Evolutionary conservation across 2,888 invertebrate species (phyloP).

Genomic region (Adelphocoris suturalis): DNA sequence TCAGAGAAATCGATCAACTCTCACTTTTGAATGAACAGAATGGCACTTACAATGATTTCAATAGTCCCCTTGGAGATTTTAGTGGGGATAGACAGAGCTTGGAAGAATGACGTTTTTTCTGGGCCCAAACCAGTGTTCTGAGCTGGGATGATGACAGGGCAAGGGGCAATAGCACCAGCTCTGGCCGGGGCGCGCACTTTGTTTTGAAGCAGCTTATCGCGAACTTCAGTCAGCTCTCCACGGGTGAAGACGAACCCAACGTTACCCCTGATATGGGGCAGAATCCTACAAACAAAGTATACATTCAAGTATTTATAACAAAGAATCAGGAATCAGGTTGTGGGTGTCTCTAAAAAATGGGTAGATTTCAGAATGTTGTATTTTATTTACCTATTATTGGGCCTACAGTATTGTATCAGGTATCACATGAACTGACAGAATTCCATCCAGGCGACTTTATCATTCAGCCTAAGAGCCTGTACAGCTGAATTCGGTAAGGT

Average conservation of each 20-base stretch:
- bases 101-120: conserved; percentile 99
- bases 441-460: too few species aligned
- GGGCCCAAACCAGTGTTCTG: conserved; percentile 99
- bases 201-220: conserved; percentile 95
- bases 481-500: too few species aligned
- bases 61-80: conserved; percentile 99
- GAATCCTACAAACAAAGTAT: conserved; percentile 80
- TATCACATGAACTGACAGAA: too few species aligned
- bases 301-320: too few species aligned
- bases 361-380: too few species aligned
- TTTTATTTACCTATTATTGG: too few species aligned
- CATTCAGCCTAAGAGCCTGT: too few species aligned
- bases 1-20: too few species aligned
- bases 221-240: conserved; percentile 93
- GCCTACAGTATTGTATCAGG: too few species aligned
- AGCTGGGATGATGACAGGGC: conserved; percentile 96
- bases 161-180: conserved; percentile 97
- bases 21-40: background rate
- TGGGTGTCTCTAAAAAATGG: too few species aligned
- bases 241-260: conserved; percentile 99
- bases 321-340: too few species aligned
- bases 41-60: conserved; percentile 93
- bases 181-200: conserved; percentile 99
- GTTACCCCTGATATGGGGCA: conserved; percentile 97
- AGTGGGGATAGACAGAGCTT: conserved; percentile 99